Base-by-base conservation (phyloP, 2,888 invertebrate genomes). In the Athalia rosae region DNA sequence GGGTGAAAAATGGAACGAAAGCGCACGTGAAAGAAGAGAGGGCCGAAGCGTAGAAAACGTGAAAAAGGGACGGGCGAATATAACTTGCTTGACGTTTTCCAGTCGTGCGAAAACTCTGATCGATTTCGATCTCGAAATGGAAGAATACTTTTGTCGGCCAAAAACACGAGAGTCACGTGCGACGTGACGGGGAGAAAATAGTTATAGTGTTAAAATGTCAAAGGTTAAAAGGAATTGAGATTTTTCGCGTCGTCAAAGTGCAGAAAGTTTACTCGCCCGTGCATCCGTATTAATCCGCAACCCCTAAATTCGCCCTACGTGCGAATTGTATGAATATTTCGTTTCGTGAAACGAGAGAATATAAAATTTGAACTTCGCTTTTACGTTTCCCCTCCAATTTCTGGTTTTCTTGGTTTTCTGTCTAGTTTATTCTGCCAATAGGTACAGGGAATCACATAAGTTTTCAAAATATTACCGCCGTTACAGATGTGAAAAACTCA, bases 251-350 rank as follows among this genome's bases (percentile, higher is more conserved):
- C 43, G 45, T 71, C 56, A 45, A 28, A 8, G 8, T 45, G 43
- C 45, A 7, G 56, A 56, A 56, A 56, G 69, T 69, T 69, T 13
- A 56, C 56, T 58, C 11, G n/a, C 56, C 56, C 71, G 71, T 45
- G 2, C 28, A 28, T 28, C 28, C 28, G 58, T 45, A 58, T 43
- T 56, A 43, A 11, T 69, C 56, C 69, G 69, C 69, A 50, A 13
- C 41, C 28, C 56, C 11, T 53, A 53, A 4, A 69, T 69, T 69
- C 71, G 50, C 58, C 13, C 58, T 71, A 71, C 56, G 56, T 58
- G 71, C 45, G 43, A 45, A 71, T 71, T 13, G 28, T 28, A 28
- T 56, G 56, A 71, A 71, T 71, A 58, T 13, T 13, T 45, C 58
- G 71, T 56, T 8, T 43, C 28, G 28, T 28, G 28, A 28, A 28